Percentiles rank a stretch among this genome's conserved stretches.
phyloP scores from a whole-genome alignment of 2,888 invertebrate genomes.

The Drosophila affinis region DNA sequence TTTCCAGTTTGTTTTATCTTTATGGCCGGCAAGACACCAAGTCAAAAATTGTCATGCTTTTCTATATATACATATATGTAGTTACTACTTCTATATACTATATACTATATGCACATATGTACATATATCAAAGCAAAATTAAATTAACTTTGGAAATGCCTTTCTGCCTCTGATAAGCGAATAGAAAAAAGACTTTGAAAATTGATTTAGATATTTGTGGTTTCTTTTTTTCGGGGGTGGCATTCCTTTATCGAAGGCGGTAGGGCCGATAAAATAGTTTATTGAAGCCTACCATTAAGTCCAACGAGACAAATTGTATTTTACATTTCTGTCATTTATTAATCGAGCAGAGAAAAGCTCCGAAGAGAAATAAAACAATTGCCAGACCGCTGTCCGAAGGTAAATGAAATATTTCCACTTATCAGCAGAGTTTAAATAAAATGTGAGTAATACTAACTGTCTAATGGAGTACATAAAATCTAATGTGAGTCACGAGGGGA shows the following conservation, averaged over 20 bases:
- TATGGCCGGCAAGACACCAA: conserved; percentile 51
- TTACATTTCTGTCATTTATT: conserved; percentile 44
- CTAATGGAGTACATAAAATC: not conserved
- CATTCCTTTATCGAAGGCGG: conserved; percentile 41
- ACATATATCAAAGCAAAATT: conserved; percentile 24
- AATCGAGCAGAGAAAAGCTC: conserved; percentile 12
- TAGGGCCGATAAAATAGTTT: conserved; percentile 69
- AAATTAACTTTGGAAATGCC: conserved; percentile 37
- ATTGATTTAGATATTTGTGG: conserved; percentile 3
- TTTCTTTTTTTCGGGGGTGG: not conserved
- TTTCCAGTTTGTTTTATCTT: conserved; percentile 57
- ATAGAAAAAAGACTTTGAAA: conserved; percentile 42
- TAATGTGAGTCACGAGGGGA: not conserved
- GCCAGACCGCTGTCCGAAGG: not conserved
- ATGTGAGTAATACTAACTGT: conserved; percentile 10
- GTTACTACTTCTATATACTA: no score
- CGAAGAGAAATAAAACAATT: conserved; percentile 10
- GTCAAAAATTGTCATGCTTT: conserved; percentile 45
- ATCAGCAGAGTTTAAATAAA: not conserved
- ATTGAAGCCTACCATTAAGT: conserved; percentile 54
- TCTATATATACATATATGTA: conserved; percentile 13
- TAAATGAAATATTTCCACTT: conserved; percentile 3
- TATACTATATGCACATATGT: no score
- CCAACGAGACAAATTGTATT: conserved; percentile 67
- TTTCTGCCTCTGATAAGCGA: conserved; percentile 48